These are phyloP conservation scores for Manacus vitellinus DNA, from an alignment of 2,113 vertebrate genomes.

Conservation along the genomic window DNA sequence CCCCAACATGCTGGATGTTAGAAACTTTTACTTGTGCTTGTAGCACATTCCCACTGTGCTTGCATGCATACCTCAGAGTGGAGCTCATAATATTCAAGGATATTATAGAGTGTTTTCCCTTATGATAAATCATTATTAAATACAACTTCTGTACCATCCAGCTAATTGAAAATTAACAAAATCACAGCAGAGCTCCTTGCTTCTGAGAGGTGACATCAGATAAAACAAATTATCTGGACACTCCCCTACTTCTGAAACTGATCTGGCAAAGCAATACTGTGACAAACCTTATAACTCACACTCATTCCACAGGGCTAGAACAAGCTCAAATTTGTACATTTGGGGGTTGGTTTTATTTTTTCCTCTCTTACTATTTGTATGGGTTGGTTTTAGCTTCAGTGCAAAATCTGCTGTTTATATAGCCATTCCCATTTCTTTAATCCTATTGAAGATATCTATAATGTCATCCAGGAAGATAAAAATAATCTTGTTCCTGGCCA, in stretches of 20 bases:
- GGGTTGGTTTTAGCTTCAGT: background rate
- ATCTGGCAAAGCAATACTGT: background rate
- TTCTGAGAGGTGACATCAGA: background rate
- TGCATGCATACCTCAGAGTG: background rate
- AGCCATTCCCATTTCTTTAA: background rate
- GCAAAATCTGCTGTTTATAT: background rate
- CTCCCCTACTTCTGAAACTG: background rate
- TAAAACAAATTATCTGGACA: background rate
- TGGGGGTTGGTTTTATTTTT: background rate
- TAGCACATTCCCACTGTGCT: background rate
- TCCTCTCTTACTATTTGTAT: background rate
- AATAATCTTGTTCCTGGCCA: background rate
- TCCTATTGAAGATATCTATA: background rate
- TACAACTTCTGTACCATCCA: background rate
- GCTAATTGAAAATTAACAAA: background rate
- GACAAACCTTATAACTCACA: background rate
- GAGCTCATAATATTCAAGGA: background rate
- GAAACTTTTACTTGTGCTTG: background rate
- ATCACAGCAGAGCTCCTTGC: background rate
- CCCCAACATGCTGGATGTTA: accelerated
- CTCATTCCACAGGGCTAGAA: background rate
- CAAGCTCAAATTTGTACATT: background rate
- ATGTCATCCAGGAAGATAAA: background rate
- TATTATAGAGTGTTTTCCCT: background rate
- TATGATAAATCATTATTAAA: background rate